Base-by-base conservation (phyloP, 1,140 invertebrate genomes). In the Propsilocerus akamusi region DNA sequence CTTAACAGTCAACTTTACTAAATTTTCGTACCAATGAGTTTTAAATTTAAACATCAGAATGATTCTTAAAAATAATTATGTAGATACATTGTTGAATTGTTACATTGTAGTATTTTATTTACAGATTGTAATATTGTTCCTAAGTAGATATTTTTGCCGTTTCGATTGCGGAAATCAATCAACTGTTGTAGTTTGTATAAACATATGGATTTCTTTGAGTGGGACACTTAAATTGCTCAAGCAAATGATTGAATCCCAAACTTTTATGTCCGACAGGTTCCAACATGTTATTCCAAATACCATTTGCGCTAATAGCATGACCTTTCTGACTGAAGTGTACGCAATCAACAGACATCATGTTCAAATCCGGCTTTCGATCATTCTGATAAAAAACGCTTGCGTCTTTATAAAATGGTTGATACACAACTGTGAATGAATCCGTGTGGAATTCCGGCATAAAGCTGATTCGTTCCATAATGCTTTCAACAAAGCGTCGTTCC, bases 281-380 rank as follows among this genome's bases (percentile, higher is more conserved):
- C 52, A 74, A 28, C 55, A 74, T 62, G 53, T 72, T 77, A 56
- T 74, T 76, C 73, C 72, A 77, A 4, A 74, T 53, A 17, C 58
- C 59, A 50, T 68, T 69, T 0, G 67, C 66, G 55, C 60, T 73
- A 73, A 56, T 25, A 5, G 73, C 68, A 53, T 80, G 71, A 23
- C 67, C 66, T 54, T 74, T 75, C 54, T 77, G 72, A 55, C 72
- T 78, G 6, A 75, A 62, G 56, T 83, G 80, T 56, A 82, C 80
- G 61, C 80, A 81, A 59, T 82, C 80, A 5, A 60, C 59, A 2
- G 78, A 71, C 20, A 81, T 64, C 58, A 70, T 78, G 7, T 66
- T 60, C 20, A 72, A 61, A 60, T 81, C 77, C 0, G 64, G 56
- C 0, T 55, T 52, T 37, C 62, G 67, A 48, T 61, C 53, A 23